Evolutionary conservation across 2,797 vertebrate species (phyloP), one percentile per base, ranked within the genome.

Genomic region (Lacerta agilis): DNA sequence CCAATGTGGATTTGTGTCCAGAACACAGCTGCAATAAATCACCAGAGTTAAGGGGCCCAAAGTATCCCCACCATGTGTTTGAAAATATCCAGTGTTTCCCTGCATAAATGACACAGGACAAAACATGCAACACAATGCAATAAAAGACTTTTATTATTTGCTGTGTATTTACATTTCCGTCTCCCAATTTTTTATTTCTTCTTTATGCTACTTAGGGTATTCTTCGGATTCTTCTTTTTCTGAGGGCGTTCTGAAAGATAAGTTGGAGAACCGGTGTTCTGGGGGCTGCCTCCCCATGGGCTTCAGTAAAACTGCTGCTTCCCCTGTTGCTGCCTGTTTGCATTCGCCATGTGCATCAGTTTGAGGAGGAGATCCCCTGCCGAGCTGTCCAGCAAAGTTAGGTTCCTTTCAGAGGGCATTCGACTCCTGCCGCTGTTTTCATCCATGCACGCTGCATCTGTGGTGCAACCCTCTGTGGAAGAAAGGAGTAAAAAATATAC

Each of bases 301-400:
- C n/a, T 79, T 95, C 89, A 93, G 72, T 93, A 87, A n/a, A 96
- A 58, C 92, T 97, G 96, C 89, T 96, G 93, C 96, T 96, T 92
- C 91, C 94, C 94, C 95, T 97, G 94, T 92, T 94, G 93, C 83
- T 95, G 95, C 82, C 94, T 90, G 89, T 95, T 96, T 0, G 97
- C 97, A 78, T 93, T 96, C 0, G 98, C 97, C 95, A 98, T 91
- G 83, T 98, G 98, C 94, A 99, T 96, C 89, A 99, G 96, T 82
- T 97, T 97, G 92, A 98, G 97, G 86, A 99, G 97, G 90, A 98
- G 93, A 43, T 98, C 97, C n/a, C 97, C 95, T 0, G 98, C 94
- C 0, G 98, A 97, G 81, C 96, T 94, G 0, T 97, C 97, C 88
- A 96, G 90, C 91, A 91, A 91, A 0, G 95, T 96, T 83, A 95